These are phyloP conservation scores for Columba livia DNA, from an alignment of 2,113 vertebrate genomes.

Conservation along the genomic window DNA sequence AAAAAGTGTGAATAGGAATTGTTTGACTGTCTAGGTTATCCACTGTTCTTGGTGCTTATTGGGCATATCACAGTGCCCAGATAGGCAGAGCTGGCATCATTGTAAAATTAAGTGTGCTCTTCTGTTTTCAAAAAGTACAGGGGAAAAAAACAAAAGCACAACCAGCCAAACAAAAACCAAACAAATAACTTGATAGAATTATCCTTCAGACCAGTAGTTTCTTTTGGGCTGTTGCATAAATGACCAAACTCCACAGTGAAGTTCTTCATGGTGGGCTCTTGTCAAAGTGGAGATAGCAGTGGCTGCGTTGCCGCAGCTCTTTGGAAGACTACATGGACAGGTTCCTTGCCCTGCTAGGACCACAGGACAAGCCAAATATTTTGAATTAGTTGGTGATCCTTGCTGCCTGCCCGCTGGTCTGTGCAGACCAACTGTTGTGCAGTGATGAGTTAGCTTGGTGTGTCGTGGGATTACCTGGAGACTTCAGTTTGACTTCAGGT, in stretches of 20 bases:
- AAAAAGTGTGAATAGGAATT: not conserved
- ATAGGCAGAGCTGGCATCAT: not conserved
- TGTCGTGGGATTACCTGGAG: not conserved
- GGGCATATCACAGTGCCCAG: not conserved
- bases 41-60: not conserved
- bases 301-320: not conserved
- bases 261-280: not conserved
- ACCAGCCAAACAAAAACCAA: too few species aligned
- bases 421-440: accelerated
- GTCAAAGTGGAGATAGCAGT: not conserved
- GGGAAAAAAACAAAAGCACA: not conserved
- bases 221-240: not conserved
- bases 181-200: not conserved
- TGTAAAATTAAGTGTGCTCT: not conserved
- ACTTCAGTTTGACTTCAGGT: not conserved
- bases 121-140: not conserved
- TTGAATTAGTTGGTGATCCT: not conserved
- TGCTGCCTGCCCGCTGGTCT: not conserved
- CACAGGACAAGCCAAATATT: not conserved
- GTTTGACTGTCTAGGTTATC: not conserved
- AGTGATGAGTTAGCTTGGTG: not conserved
- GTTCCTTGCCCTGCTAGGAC: not conserved
- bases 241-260: not conserved
- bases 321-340: accelerated
- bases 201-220: not conserved